Evolutionary conservation across 2,888 invertebrate genomes (phyloP).

Genomic region (Crocallis elinguaria): DNA sequence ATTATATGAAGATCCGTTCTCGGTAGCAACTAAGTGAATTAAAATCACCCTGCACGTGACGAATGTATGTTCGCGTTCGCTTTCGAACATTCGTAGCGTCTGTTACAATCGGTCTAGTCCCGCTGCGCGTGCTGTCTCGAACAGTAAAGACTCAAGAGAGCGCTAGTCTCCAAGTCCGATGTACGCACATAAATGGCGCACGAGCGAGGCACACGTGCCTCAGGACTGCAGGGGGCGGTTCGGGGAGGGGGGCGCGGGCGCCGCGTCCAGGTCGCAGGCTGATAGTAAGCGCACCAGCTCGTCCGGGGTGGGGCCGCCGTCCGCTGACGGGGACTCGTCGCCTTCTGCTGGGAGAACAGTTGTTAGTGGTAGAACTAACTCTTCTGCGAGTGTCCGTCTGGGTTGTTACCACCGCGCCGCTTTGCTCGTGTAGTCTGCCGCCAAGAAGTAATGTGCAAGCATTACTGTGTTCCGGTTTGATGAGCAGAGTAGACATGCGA

Average conservation of each 20-base stretch:
- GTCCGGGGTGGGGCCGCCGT: conserved; percentile 96
- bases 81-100: neutral
- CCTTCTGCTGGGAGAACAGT: conserved; percentile 56
- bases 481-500: no score
- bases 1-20: no score
- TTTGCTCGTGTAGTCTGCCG: no score
- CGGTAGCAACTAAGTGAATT: neutral
- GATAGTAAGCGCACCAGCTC: conserved; percentile 96
- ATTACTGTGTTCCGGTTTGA: no score
- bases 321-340: conserved; percentile 78
- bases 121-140: no score
- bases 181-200: conserved; percentile 17
- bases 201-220: conserved; percentile 51
- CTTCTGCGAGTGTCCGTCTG: no score
- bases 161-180: neutral
- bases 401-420: no score
- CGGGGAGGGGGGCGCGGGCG: conserved; percentile 85
- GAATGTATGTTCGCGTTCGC: neutral
- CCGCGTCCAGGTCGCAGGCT: conserved; percentile 96
- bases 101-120: neutral
- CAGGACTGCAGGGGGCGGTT: conserved; percentile 72
- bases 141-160: neutral
- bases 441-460: no score
- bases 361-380: no score
- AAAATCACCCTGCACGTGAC: neutral